These are phyloP conservation scores for Boloria euphrosyne DNA, from an alignment of 2,888 invertebrate species.

Conservation along the genomic window DNA sequence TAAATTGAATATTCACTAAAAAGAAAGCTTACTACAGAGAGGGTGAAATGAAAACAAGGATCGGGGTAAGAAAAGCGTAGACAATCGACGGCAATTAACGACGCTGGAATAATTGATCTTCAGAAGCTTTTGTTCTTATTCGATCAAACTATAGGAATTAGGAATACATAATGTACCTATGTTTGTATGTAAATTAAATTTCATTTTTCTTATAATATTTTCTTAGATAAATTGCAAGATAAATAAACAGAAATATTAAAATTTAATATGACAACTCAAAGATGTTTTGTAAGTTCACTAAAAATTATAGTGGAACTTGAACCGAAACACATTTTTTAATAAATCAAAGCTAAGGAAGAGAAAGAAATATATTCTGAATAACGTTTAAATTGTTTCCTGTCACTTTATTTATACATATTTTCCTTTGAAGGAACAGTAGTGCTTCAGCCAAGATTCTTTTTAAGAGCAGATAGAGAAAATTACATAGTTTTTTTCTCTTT, in stretches of 20 bases:
- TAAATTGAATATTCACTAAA: slow-evolving; percentile 2
- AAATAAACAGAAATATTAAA: too few species aligned
- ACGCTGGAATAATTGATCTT: slow-evolving; percentile 21
- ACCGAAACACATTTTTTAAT: not conserved
- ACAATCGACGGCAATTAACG: slow-evolving; percentile 44
- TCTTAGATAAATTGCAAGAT: too few species aligned
- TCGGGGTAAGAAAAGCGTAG: slow-evolving; percentile 31
- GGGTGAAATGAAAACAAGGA: slow-evolving; percentile 18
- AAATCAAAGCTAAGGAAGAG: not conserved
- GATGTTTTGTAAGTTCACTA: not conserved
- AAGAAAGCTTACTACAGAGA: slow-evolving; percentile 1
- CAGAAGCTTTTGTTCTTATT: not conserved
- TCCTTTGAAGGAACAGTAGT: slow-evolving; percentile 30
- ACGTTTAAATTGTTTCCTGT: slow-evolving; percentile 14
- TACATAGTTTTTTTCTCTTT: slow-evolving; percentile 28
- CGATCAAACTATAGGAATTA: too few species aligned
- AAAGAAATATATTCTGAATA: slow-evolving; percentile 4
- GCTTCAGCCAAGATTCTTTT: slow-evolving; percentile 26
- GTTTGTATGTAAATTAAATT: too few species aligned
- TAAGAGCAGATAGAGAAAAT: slow-evolving; percentile 31
- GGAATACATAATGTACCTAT: too few species aligned
- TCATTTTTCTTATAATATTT: not conserved
- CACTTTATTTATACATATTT: slow-evolving; percentile 17
- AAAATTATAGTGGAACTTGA: not conserved
- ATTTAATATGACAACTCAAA: too few species aligned